Evolutionary conservation across 2,797 vertebrate genomes (phyloP).

Genomic region (Sebastes trivittatus): DNA sequence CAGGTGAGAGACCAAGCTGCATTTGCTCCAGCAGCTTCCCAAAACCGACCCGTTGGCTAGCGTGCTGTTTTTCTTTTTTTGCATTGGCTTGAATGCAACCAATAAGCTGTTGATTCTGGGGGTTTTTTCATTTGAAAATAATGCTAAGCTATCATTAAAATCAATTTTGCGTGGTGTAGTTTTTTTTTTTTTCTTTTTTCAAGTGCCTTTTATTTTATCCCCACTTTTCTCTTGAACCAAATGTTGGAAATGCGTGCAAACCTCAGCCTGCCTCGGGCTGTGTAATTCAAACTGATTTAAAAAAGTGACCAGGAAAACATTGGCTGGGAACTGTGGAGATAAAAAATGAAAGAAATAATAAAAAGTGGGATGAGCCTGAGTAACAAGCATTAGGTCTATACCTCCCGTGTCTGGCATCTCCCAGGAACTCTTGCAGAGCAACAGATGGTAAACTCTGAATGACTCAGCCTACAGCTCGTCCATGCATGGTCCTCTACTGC

Average conservation of each 20-base stretch:
- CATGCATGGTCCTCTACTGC: conserved; percentile 70
- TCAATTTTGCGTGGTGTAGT: background rate
- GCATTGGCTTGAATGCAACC: background rate
- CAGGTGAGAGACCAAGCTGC: background rate
- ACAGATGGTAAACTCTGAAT: conserved; percentile 76
- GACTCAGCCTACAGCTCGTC: conserved; percentile 44
- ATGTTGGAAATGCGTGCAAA: conserved; percentile 19
- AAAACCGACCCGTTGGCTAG: background rate
- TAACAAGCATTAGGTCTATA: conserved; percentile 61
- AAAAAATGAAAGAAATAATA: conserved; percentile 43
- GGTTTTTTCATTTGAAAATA: conserved; percentile 33
- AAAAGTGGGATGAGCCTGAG: conserved; percentile 43
- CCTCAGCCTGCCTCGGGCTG: conserved; percentile 2
- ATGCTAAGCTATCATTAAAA: conserved; percentile 45
- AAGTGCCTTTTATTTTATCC: conserved; percentile 28
- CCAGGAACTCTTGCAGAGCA: conserved; percentile 64
- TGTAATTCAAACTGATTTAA: conserved; percentile 31
- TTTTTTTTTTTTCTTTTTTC: background rate
- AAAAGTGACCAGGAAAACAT: conserved; percentile 33
- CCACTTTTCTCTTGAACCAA: conserved; percentile 4
- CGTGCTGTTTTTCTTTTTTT: background rate
- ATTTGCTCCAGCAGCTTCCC: background rate
- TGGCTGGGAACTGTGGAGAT: conserved; percentile 6
- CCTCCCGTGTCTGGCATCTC: conserved; percentile 66
- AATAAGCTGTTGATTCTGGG: conserved; percentile 20